Evolutionary conservation across 2,113 vertebrate genomes (phyloP).

Genomic region (Holacanthus passer): DNA sequence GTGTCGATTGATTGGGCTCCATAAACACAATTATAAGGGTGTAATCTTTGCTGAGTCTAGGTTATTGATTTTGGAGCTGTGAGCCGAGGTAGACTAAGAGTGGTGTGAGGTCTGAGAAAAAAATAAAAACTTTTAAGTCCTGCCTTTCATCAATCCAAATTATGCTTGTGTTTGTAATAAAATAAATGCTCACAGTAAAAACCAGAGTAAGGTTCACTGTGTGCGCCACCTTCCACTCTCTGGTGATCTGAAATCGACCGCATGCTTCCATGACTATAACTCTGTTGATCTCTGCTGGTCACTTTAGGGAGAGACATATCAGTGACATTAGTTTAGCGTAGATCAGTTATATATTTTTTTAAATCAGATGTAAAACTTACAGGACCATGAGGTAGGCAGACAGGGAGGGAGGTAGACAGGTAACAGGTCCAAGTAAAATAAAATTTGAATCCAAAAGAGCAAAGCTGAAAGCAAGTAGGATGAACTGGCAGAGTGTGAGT

Average conservation of each 20-base stretch:
- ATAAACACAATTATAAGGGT: conserved; percentile 60
- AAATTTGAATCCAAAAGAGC: too few relatives aligned
- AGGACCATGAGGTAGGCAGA: too few relatives aligned
- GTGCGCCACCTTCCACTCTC: conserved; percentile 27
- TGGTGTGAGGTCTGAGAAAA: conserved; percentile 26
- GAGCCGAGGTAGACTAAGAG: conserved; percentile 35
- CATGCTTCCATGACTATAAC: conserved; percentile 22
- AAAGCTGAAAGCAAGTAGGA: too few relatives aligned
- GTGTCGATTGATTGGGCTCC: conserved; percentile 58
- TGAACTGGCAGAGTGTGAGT: too few relatives aligned
- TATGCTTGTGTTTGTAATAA: conserved; percentile 17
- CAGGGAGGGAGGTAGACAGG: too few relatives aligned
- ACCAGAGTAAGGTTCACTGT: background rate
- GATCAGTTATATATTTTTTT: too few relatives aligned
- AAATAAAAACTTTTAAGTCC: conserved; percentile 5
- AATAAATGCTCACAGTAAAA: conserved; percentile 14
- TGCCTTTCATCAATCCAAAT: conserved; percentile 28
- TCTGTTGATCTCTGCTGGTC: background rate
- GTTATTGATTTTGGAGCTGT: conserved; percentile 69
- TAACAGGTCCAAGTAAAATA: too few relatives aligned
- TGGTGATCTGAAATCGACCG: conserved; percentile 39
- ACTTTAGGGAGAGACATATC: background rate
- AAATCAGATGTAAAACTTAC: too few relatives aligned
- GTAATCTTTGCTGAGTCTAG: conserved; percentile 59
- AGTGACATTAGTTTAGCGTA: too few relatives aligned